A percentile compares a stretch with the other conserved stretches of the same genome.
Evolutionary conservation across 2,888 invertebrate species (phyloP).

Genomic region (Nephrotoma flavescens): DNA sequence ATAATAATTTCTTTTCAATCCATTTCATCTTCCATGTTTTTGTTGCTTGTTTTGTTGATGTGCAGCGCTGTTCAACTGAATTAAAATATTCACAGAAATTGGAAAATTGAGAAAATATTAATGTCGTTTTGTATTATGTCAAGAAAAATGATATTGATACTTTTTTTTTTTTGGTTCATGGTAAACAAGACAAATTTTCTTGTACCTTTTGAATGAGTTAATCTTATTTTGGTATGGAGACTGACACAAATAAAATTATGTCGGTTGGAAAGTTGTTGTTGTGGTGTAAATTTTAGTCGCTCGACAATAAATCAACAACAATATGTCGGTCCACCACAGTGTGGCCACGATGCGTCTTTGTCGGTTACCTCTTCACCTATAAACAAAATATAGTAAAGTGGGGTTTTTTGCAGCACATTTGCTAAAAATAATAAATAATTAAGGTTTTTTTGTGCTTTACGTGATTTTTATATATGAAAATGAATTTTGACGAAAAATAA

Average conservation of each 20-base stretch:
- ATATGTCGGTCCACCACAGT: too few species aligned
- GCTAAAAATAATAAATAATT: too few species aligned
- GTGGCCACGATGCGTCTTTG: too few species aligned
- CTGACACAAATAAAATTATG: background rate
- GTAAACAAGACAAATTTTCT: background rate
- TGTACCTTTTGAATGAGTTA: background rate
- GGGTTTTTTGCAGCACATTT: too few species aligned
- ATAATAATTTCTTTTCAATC: background rate
- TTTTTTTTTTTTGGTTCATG: background rate
- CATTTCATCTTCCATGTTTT: background rate
- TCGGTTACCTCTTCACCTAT: too few species aligned
- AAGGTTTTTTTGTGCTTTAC: too few species aligned
- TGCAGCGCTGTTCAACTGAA: background rate
- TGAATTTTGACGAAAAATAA: too few species aligned
- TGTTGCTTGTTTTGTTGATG: background rate
- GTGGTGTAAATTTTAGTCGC: too few species aligned
- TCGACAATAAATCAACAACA: too few species aligned
- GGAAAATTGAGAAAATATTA: background rate
- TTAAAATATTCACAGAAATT: background rate
- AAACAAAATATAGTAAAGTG: too few species aligned
- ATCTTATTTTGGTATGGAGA: background rate
- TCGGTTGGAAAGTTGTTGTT: too few species aligned
- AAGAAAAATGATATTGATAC: background rate
- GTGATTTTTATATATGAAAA: too few species aligned
- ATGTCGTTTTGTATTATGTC: background rate